Base-by-base conservation (phyloP, 2,797 vertebrate genomes). In the Allobates femoralis region DNA sequence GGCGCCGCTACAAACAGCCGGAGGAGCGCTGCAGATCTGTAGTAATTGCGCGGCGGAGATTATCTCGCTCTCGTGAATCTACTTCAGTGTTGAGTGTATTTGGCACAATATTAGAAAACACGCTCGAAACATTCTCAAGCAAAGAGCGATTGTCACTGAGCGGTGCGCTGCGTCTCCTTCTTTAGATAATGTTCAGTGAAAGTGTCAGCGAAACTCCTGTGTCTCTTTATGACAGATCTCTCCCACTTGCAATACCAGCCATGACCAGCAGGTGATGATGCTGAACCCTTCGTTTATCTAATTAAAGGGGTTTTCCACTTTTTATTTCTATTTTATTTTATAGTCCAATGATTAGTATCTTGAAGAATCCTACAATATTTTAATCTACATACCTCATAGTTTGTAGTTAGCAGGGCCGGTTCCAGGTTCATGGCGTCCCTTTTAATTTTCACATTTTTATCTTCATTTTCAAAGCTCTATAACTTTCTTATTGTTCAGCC, bases 61-160 rank as follows among this genome's bases (percentile, higher is more conserved):
- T 66, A 66, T 14, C 56, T 41, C 32, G n/a, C 26, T 51, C 60
- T 66, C 26, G 62, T 41, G 62, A 51, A 67, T 50, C 58, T 41
- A 26, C 37, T 30, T 53, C 41, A 53, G 23, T 51, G 26, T 50
- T 50, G 62, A 50, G 28, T 66, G 37, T 32, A 11, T 66, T 81
- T 81, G 79, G 60, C 60, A 81, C 37, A 21, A 50, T 18, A 66
- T 81, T 21, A 81, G 79, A 66, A 81, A 81, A 66, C 41, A 30
- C 23, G 19, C 46, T 51, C 5, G 34, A 50, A 62, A 67, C 8
- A 26, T 50, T 76, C 50, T 76, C 46, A 15, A 30, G 46, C n/a
- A 80, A 66, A 26, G 11, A 21, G 15, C 23, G 34, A 18, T 46
- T 79, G 55, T 50, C 21, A 26, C 60, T 53, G 53, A 76, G 30